A percentile compares a stretch with the other conserved stretches of the same genome.
phyloP scores from a whole-genome alignment of 1,140 invertebrate genomes.

The Oncopeltus fasciatus region DNA sequence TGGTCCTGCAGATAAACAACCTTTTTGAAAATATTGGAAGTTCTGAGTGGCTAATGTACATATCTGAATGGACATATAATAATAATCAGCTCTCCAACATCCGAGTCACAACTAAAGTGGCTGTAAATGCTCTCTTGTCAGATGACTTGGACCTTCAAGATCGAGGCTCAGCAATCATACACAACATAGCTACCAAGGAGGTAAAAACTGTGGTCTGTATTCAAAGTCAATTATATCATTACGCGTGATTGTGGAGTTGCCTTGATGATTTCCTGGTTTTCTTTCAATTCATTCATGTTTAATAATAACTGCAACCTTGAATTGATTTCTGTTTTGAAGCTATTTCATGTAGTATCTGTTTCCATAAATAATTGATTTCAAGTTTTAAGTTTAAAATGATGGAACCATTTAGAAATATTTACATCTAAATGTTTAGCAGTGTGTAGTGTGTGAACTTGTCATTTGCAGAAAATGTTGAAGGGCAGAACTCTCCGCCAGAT shows the following conservation, averaged over 20 bases:
- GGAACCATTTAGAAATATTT: no score
- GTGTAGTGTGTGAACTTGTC: conserved; percentile 24
- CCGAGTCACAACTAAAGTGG: conserved; percentile 76
- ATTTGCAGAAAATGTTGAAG: conserved; percentile 58
- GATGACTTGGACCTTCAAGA: conserved; percentile 57
- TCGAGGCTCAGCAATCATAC: conserved; percentile 68
- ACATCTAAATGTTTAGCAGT: no score
- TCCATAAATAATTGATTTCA: no score
- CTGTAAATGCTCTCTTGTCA: conserved; percentile 69
- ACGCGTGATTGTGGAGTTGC: not conserved
- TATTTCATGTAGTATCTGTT: no score
- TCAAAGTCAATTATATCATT: conserved; percentile 23
- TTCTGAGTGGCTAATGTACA: conserved; percentile 84
- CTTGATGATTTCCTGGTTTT: not conserved
- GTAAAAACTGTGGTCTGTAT: conserved; percentile 91
- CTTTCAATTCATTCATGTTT: no score
- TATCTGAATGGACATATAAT: conserved; percentile 72
- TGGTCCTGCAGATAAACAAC: conserved; percentile 73
- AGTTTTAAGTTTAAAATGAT: no score
- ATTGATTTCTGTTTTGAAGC: no score
- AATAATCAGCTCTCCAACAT: conserved; percentile 70
- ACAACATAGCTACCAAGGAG: conserved; percentile 88
- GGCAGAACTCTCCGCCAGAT: conserved; percentile 47
- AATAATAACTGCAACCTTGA: no score
- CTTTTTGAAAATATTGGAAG: conserved; percentile 78